A percentile compares a stretch with the other conserved stretches of the same genome.
Conservation (phyloP, 1,140 invertebrate species). For the Rhyacophila brunnea region DNA sequence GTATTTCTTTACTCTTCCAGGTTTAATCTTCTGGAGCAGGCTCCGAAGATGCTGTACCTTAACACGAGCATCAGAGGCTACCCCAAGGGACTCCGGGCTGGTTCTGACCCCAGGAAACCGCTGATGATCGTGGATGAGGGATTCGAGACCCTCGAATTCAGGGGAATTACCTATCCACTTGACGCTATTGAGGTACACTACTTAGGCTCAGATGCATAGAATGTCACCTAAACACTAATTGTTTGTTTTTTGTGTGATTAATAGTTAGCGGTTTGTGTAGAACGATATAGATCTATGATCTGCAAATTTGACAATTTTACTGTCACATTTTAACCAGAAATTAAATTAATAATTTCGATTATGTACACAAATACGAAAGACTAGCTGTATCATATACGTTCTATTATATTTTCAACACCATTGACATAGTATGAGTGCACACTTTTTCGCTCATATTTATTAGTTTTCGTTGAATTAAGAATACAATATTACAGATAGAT, state of each 20-base stretch:
- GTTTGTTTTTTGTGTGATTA: not conserved
- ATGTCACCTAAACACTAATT: not conserved
- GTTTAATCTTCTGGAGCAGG: conserved; percentile 65
- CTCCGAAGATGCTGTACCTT: conserved; percentile 77
- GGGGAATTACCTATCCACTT: conserved; percentile 64
- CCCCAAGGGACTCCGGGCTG: conserved; percentile 79
- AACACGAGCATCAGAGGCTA: conserved; percentile 82
- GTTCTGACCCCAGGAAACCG: conserved; percentile 73
- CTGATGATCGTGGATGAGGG: conserved; percentile 71
- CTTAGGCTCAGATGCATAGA: not conserved
- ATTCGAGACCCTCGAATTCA: conserved; percentile 65
- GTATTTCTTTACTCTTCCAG: conserved; percentile 54
- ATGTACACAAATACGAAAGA: no score
- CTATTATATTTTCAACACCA: no score
- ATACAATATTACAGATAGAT: no score
- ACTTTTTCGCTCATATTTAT: no score
- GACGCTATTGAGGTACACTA: conserved; percentile 57
- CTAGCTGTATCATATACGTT: no score
- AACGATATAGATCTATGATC: no score
- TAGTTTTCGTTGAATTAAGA: no score
- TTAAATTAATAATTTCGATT: no score
- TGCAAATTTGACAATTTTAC: no score
- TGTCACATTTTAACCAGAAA: no score
- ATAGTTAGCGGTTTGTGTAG: no score
- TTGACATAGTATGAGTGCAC: no score